Conservation (phyloP, 2,888 invertebrate species). For the Rhingia rostrata region DNA sequence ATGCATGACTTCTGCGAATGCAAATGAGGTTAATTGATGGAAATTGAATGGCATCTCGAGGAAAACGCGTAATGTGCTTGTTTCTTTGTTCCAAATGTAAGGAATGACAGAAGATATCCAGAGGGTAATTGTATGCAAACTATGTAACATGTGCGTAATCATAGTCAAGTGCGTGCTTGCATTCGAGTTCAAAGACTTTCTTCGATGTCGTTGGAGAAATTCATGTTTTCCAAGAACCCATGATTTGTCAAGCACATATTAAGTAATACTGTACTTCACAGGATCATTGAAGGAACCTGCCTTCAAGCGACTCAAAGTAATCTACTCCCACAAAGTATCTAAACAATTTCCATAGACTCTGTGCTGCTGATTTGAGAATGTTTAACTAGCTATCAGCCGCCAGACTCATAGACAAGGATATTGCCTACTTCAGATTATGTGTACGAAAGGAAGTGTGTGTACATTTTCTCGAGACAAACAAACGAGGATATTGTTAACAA, state of each 20-base stretch:
- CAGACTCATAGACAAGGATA: neutral
- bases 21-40: slow-evolving; percentile 65
- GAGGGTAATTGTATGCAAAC: neutral
- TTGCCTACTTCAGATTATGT: slow-evolving; percentile 8
- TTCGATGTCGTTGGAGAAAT: no score
- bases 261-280: no score
- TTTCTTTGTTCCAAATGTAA: neutral
- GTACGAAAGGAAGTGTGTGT: slow-evolving; percentile 6
- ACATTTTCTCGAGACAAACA: slow-evolving; percentile 1
- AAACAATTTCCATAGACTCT: neutral
- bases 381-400: slow-evolving; percentile 11
- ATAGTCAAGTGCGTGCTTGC: no score
- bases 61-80: slow-evolving; percentile 1
- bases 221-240: no score
- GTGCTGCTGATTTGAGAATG: neutral
- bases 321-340: no score
- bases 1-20: slow-evolving; percentile 42
- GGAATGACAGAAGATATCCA: neutral
- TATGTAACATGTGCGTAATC: no score
- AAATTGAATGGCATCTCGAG: slow-evolving; percentile 31
- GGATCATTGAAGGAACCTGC: no score
- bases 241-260: no score
- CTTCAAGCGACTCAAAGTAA: no score
- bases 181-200: no score
- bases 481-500: slow-evolving; percentile 8